Evolutionary conservation across 2,888 invertebrate genomes (phyloP).

Genomic region (Cosmia trapezina): DNA sequence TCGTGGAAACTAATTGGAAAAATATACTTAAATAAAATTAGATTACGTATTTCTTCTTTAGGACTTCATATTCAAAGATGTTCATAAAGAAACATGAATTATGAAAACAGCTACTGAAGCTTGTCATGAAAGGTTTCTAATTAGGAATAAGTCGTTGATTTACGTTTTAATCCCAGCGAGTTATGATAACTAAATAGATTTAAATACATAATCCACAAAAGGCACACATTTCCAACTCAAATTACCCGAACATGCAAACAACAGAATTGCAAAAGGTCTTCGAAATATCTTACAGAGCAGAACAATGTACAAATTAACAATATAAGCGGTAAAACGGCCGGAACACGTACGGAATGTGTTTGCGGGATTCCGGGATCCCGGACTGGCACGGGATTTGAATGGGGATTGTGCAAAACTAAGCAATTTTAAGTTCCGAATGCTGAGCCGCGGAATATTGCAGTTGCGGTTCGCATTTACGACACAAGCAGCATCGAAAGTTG

Average conservation of each 20-base stretch:
- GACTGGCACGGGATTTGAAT: constrained; percentile 38
- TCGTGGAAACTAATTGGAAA: constrained; percentile 17
- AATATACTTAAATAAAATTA: background rate
- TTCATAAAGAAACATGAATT: background rate
- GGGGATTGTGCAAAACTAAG: constrained; percentile 56
- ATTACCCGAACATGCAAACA: constrained; percentile 34
- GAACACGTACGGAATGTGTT: constrained; percentile 55
- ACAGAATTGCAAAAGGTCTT: constrained; percentile 37
- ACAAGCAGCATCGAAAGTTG: constrained; percentile 12
- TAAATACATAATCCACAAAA: constrained; percentile 7
- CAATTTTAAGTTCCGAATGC: constrained; percentile 52
- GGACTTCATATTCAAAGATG: background rate
- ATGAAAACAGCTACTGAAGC: background rate
- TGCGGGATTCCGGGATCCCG: constrained; percentile 36
- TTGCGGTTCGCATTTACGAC: constrained; percentile 31
- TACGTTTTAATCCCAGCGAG: background rate
- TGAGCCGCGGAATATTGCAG: constrained; percentile 22
- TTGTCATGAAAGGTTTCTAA: background rate
- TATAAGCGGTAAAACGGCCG: constrained; percentile 51
- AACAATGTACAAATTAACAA: constrained; percentile 62
- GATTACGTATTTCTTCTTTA: background rate
- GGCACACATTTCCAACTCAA: constrained; percentile 16
- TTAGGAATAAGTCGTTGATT: constrained; percentile 13
- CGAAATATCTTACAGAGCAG: constrained; percentile 42
- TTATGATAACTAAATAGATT: background rate